phyloP scores from a whole-genome alignment of 2,113 vertebrate genomes.

The Bubo scandiacus region DNA sequence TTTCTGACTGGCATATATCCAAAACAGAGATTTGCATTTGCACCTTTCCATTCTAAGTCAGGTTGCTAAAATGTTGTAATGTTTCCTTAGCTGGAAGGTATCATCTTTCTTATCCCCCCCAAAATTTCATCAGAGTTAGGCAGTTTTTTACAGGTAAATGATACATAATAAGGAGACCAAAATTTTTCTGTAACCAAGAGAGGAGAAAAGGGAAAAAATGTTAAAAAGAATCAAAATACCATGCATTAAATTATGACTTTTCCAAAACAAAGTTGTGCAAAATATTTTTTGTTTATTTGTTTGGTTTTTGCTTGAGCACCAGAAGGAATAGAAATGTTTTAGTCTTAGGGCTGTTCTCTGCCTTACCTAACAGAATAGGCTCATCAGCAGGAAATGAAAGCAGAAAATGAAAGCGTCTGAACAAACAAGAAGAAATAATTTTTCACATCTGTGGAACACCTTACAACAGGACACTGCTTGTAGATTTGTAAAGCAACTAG shows the following conservation, averaged over 20 bases:
- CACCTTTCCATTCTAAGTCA: background rate
- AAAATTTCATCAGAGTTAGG: background rate
- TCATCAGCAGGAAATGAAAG: background rate
- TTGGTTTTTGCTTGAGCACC: background rate
- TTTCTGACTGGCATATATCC: background rate
- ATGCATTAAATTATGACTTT: background rate
- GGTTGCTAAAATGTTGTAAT: background rate
- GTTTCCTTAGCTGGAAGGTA: background rate
- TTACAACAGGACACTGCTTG: background rate
- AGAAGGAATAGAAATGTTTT: background rate
- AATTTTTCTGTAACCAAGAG: background rate
- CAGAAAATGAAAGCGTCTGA: background rate
- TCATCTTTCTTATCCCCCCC: background rate
- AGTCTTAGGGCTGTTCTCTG: background rate
- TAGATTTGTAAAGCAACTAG: background rate
- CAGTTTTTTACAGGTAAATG: background rate
- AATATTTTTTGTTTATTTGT: background rate
- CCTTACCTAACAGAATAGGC: background rate
- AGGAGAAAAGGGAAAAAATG: background rate
- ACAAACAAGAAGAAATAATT: background rate
- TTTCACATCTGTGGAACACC: background rate
- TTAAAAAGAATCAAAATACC: background rate
- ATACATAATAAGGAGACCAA: background rate
- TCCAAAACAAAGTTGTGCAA: background rate
- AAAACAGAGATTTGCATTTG: background rate